These are phyloP conservation scores for Potamilus streckersoni DNA, from an alignment of 1,140 invertebrate species.

Conservation along the genomic window DNA sequence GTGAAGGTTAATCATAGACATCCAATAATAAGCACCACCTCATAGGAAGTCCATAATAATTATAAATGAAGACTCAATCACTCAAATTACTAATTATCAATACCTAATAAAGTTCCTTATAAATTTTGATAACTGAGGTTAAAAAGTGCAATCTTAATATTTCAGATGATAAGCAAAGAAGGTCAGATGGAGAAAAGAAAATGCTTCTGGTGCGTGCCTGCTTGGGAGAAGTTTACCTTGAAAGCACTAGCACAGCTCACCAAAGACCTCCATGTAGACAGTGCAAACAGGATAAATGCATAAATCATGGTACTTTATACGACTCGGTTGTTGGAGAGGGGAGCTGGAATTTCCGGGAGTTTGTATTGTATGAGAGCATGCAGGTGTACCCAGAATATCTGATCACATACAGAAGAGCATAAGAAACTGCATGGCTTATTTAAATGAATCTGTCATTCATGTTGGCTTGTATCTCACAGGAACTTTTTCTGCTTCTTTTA, in stretches of 20 bases:
- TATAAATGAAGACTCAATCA: no score
- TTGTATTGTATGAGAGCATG: slow-evolving; percentile 42
- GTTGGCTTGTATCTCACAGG: no score
- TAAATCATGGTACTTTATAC: slow-evolving; percentile 13
- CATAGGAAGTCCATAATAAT: no score
- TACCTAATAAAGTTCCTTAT: no score
- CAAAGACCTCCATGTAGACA: slow-evolving; percentile 25
- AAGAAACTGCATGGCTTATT: no score
- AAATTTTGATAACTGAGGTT: no score
- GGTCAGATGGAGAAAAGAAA: slow-evolving; percentile 16
- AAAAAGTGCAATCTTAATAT: no score
- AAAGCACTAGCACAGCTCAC: slow-evolving; percentile 6
- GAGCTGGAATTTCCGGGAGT: slow-evolving; percentile 41
- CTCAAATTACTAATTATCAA: no score
- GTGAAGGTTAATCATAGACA: no score
- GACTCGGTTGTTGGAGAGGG: slow-evolving; percentile 43
- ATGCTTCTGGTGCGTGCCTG: slow-evolving; percentile 28
- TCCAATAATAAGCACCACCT: no score
- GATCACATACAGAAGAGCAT: slow-evolving; percentile 30
- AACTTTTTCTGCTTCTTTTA: no score
- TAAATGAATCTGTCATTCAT: no score
- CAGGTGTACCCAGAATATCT: slow-evolving; percentile 46
- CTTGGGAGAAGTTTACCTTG: slow-evolving; percentile 19
- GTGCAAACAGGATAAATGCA: slow-evolving; percentile 25
- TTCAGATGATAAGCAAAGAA: slow-evolving; percentile 17